Evolutionary conservation across 35 echinoderm and acorn worm genomes (phyloP), one percentile per base, ranked within the genome.

Genomic region (Stichopus chloronotus): DNA sequence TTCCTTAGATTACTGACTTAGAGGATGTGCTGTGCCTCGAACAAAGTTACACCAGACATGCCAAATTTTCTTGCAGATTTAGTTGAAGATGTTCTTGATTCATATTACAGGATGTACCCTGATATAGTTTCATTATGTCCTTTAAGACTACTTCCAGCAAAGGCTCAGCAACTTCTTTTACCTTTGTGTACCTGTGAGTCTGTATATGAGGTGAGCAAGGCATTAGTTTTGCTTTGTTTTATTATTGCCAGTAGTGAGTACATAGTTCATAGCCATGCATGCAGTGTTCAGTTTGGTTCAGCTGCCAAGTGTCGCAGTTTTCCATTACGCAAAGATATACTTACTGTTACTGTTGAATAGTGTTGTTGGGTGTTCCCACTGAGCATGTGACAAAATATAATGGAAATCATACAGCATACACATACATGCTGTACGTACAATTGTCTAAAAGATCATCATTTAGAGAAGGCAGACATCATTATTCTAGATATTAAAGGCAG

Each of bases 81-180:
- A 11, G 56, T 93, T 68, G 63, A 93, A 56, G 25, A 55, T 7
- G 87, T 93, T 30, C 43, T 87, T 43, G 17, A 5, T 11, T 53
- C 25, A 11, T 93, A 87, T 59, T 93, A 63, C 59, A 22, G 12
- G 8, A 22, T 79, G 16, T 93, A n/a, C 25, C 83, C 83, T 55
- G 83, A 76, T 71, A 59, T 87, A 93, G 82, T 93, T 88, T 88
- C 92, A 93, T 60, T 93, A 93, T 52, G 5, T 69, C 91, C 91
- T 57, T 10, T 86, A 5, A 58, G 79, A 22, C 79, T 92, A 5
- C 57, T 86, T 79, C 78, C 78, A 25, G 5, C 52, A 11, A 1
- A 6, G 24, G 43, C 43, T 43, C n/a, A 80, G 11, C 10, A 7
- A 53, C 10, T 12, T 11, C 19, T 80, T 11, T 11, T 80, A 6